Base-by-base conservation (phyloP, 1,140 invertebrate genomes). In the Pemphigus obesinymphae region DNA sequence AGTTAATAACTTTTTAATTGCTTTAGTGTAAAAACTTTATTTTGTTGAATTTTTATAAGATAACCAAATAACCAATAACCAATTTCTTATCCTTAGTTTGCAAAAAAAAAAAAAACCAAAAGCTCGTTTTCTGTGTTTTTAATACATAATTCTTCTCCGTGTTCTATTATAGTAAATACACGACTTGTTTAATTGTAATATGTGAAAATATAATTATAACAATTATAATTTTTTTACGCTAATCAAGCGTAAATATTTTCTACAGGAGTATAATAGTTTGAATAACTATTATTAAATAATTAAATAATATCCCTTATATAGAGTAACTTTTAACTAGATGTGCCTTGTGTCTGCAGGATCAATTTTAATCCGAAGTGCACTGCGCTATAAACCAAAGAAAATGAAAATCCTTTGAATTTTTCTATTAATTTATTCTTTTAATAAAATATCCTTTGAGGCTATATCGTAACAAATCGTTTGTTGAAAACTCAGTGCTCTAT, bases 321-420 rank as follows among this genome's bases (percentile, higher is more conserved):
- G 66, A 11, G 66, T 8, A 43, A 70, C 11, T 43, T 43, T 70
- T 43, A 26, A 70, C 66, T 70, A 70, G 1, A 45, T 45, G 66
- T 70, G 37, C 23, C n/a, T 70, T 26, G 37, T 43, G 37, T 70
- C 37, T 26, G n/a, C n/a, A n/a, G 66, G 66, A 70, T 70, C 37
- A 70, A 43, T 70, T 70, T 40, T 70, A 70, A 43, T 70, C 37
- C n/a, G 11, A 43, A 43, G 23, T 10, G n/a, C 43, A 70, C 43
- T 70, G 66, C 66, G 29, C 43, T n/a, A 70, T 20, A 70, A 70
- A 70, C n/a, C 68, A 70, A 70, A 70, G 45, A 70, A 70, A 26
- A 45, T 7, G 23, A 43, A 70, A 45, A 70, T 23, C 68, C 23
- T 70, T 45, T 26, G 37, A 45, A 40, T 43, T 70, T 43, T 70